Base-by-base conservation (phyloP, 37 sponge, comb jelly and placozoan species). In the Lycopodina hypogea region DNA sequence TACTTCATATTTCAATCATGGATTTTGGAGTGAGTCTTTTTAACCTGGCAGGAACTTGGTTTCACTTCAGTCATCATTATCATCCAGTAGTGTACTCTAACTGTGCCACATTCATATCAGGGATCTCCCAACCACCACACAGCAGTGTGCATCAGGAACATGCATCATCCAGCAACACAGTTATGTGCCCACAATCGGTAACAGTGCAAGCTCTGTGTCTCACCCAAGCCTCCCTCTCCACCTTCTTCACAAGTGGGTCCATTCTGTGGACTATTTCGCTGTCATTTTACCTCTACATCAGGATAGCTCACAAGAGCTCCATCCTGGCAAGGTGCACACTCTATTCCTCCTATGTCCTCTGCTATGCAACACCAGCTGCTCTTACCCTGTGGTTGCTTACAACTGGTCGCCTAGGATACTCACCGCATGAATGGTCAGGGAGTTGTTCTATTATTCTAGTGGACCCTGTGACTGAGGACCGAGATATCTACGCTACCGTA, bases 1-100 rank as follows among this genome's bases (percentile, higher is more conserved):
- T 91, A 24, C 59, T 91, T 7, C 84, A 91, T 63, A 71, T 91
- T 9, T 87, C 92, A 22, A 37, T 87, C 24, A 87, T 87, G 84
- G 92, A 91, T 30, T 33, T 91, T 37, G 79, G 78, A 8, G 83
- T 86, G 26, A 78, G 68, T 0, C 8, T 59, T 4, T 71, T 78
- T 17, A 81, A 84, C 38, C 52, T 90, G 19, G 39, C 73, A 15
- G 89, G 89, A 24, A 48, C 50, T 23, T 61, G 34, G 0, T 68
- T 88, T 23, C 68, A 87, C 40, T 87, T 87, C 52, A 63, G 70
- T 53, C 22, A 45, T 0, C 81, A 77, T 41, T 77, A 81, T 72
- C 18, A 36, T 15, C 17, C 34, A 30, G 24, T 33, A n/a, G 33
- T 28, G 1, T 26, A 9, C 2, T 9, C 15, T 7, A 52, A 76